Evolutionary conservation across 1,140 invertebrate species (phyloP).

Genomic region (Grapholita molesta): DNA sequence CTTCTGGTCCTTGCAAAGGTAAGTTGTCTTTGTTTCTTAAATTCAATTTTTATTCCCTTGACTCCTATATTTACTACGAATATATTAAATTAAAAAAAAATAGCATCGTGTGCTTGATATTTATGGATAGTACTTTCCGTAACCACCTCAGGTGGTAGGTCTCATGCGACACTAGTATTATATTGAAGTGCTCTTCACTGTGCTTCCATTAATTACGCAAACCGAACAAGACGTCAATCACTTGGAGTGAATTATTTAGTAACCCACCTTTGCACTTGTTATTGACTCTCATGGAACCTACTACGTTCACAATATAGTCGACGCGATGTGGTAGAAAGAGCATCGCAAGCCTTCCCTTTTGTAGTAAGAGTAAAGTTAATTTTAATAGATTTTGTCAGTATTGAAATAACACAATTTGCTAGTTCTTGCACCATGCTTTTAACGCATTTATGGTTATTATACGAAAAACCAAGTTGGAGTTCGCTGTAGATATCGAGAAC

Average conservation of each 20-base stretch:
- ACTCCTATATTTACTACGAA: constrained; percentile 15
- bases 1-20: constrained; percentile 44
- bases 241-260: not conserved
- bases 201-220: not conserved
- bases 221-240: not conserved
- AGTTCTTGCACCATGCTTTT: not conserved
- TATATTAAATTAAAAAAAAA: constrained; percentile 9
- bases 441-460: not conserved
- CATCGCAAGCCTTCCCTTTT: constrained; percentile 3
- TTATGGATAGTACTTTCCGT: not conserved
- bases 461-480: not conserved
- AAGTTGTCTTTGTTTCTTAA: constrained; percentile 46
- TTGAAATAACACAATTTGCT: not conserved
- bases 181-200: not conserved
- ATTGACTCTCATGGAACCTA: not conserved
- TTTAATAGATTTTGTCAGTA: not conserved
- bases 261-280: not conserved
- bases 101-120: constrained; percentile 17
- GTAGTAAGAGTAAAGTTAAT: not conserved
- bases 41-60: constrained; percentile 25
- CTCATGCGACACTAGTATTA: not conserved
- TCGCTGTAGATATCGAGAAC: not conserved
- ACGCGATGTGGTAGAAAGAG: constrained; percentile 13
- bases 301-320: not conserved
- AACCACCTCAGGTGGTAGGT: constrained; percentile 9